Evolutionary conservation across 37 sponge, comb jelly and placozoan genomes (phyloP).

Genomic region (Geodia barretti): DNA sequence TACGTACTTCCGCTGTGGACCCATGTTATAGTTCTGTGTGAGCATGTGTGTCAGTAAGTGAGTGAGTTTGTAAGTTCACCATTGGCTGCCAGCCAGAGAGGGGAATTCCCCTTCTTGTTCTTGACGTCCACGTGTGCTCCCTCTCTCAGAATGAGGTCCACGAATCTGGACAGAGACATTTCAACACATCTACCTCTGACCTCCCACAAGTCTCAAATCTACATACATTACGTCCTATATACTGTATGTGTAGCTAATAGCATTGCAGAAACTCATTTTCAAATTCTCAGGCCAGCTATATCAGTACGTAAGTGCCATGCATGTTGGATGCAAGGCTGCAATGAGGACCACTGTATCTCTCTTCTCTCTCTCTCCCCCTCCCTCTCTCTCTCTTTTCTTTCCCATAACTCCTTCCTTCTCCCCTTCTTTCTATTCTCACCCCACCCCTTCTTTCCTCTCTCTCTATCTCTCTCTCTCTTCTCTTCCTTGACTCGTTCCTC

Average conservation of each 20-base stretch:
- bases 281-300: no score
- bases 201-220: not conserved
- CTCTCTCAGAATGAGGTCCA: constrained; percentile 69
- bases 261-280: no score
- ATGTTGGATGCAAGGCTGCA: no score
- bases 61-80: constrained; percentile 31
- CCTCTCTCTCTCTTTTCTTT: not conserved
- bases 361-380: not conserved
- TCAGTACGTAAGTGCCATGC: no score
- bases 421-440: not conserved
- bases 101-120: constrained; percentile 96
- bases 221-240: not conserved
- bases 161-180: constrained; percentile 62
- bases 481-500: not conserved
- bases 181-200: no score
- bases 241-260: no score
- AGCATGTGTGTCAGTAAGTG: no score
- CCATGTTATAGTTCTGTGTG: no score
- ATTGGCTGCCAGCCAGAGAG: constrained; percentile 93
- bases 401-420: not conserved
- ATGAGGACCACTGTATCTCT: not conserved
- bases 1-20: no score
- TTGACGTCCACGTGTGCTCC: constrained; percentile 88
- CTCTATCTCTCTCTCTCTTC: not conserved
- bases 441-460: not conserved